Conservation (phyloP, 1,140 invertebrate species). For the Magallana ariakensis region DNA sequence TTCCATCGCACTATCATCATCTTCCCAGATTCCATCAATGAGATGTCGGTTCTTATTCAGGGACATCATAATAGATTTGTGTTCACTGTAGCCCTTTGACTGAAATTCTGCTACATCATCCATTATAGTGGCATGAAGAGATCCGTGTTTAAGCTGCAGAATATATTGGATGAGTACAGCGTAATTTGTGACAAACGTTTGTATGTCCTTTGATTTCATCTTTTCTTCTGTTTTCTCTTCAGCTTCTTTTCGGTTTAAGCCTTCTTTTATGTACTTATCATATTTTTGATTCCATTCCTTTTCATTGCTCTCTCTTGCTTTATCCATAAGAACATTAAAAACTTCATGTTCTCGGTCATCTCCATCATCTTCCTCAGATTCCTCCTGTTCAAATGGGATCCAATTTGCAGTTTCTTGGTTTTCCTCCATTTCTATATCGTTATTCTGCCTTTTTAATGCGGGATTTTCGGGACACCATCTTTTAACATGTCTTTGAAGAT, state of each 20-base stretch:
- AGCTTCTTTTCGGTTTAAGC: neutral
- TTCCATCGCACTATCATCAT: neutral
- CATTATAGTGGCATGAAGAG: slow-evolving; percentile 38
- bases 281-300: slow-evolving; percentile 11
- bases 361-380: slow-evolving; percentile 45
- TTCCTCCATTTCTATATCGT: slow-evolving; percentile 35
- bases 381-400: neutral
- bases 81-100: slow-evolving; percentile 9
- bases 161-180: neutral
- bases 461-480: slow-evolving; percentile 48
- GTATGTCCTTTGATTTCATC: neutral
- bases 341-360: neutral
- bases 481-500: no score
- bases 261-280: slow-evolving; percentile 20
- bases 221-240: neutral
- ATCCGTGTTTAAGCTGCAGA: neutral
- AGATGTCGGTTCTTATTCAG: slow-evolving; percentile 36
- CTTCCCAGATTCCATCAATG: slow-evolving; percentile 18
- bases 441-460: neutral
- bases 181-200: neutral
- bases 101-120: slow-evolving; percentile 7
- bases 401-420: slow-evolving; percentile 36
- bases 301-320: neutral
- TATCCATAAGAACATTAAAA: no score
- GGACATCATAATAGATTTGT: slow-evolving; percentile 21